These are phyloP conservation scores for Perca schrenkii DNA, from an alignment of 2,113 vertebrate genomes.

Conservation along the genomic window DNA sequence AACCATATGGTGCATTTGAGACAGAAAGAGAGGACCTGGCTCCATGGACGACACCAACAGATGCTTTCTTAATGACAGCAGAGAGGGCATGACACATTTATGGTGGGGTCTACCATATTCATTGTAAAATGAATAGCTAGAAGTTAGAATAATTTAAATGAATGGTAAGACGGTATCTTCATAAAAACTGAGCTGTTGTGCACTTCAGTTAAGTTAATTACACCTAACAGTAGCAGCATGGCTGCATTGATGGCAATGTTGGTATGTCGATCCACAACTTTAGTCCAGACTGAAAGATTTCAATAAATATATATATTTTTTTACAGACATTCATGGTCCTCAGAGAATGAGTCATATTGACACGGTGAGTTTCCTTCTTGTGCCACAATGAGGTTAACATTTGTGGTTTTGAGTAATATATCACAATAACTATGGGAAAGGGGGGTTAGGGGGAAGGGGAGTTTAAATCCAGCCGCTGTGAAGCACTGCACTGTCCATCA, in stretches of 20 bases:
- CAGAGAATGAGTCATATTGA: background rate
- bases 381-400: background rate
- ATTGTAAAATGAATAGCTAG: slow-evolving; percentile 4
- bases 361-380: background rate
- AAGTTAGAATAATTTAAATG: slow-evolving; percentile 2
- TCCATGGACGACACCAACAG: slow-evolving; percentile 34
- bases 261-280: background rate
- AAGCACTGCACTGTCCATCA: no score
- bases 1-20: slow-evolving; percentile 51
- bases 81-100: slow-evolving; percentile 11
- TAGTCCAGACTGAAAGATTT: background rate
- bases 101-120: background rate
- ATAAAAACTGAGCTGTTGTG: background rate
- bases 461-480: no score
- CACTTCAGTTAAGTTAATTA: background rate
- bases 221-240: background rate
- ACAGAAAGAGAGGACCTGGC: background rate
- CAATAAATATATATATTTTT: background rate
- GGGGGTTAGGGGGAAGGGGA: no score
- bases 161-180: background rate
- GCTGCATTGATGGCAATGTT: background rate
- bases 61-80: slow-evolving; percentile 39
- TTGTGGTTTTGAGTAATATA: background rate
- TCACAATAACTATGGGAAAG: background rate
- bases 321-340: background rate